Evolutionary conservation across 2,113 vertebrate genomes (phyloP), one percentile per base, ranked within the genome.

Genomic region (Jaculus jaculus): DNA sequence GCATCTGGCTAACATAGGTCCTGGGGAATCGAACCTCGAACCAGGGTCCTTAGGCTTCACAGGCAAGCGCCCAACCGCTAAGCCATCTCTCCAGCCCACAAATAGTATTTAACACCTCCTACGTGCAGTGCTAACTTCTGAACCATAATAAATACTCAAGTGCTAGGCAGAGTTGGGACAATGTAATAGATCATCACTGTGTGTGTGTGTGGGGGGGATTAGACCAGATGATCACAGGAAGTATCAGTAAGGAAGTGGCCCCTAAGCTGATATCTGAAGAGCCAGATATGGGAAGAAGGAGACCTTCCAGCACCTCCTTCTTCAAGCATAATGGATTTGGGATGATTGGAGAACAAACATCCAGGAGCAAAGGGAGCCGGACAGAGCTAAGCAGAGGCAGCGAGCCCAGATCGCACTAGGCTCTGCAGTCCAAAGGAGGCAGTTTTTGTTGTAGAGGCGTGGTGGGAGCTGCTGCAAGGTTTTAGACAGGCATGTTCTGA

Each of bases 61-160:
- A n/a, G n/a, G n/a, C n/a, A n/a, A n/a, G n/a, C n/a, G n/a, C n/a
- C n/a, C n/a, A n/a, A n/a, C n/a, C n/a, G n/a, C n/a, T n/a, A n/a
- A n/a, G n/a, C n/a, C n/a, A n/a, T n/a, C n/a, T n/a, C n/a, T n/a
- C n/a, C n/a, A n/a, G n/a, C n/a, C n/a, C n/a, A 4, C 54, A 89
- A 75, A 71, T 47, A 47, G 83, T 65, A 83, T 81, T 89, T 94
- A 39, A 24, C 34, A 92, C 88, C 61, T 71, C 8, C 58, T 47
- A 32, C 21, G 8, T 21, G 58, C 47, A n/a, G 60, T 77, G 79
- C 54, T 95, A 17, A 37, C 26, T 87, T 84, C 63, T 84, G 12
- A 66, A 72, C 26, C 26, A 61, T 51, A 68, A 95, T 42, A 65
- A 72, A 73, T 61, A 65, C 74, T 42, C 68, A 24, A 32, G 24